phyloP scores from a whole-genome alignment of 2,888 invertebrate species.

The Drosophila aldrichi region DNA sequence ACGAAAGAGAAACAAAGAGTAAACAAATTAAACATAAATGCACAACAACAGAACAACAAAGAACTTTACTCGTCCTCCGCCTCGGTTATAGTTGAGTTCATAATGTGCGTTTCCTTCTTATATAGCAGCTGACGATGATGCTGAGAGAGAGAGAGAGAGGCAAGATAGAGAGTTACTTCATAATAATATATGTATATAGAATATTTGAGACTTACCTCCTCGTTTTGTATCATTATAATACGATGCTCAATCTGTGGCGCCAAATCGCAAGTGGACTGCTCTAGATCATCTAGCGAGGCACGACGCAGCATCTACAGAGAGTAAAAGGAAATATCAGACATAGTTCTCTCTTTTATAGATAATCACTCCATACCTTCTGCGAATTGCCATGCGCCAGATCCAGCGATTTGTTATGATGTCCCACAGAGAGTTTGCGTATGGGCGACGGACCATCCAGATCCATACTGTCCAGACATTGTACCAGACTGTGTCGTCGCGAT shows the following conservation, averaged over 20 bases:
- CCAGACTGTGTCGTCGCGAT: slow-evolving; percentile 91
- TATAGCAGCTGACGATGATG: slow-evolving; percentile 83
- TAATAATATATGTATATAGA: not conserved
- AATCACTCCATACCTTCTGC: slow-evolving; percentile 74
- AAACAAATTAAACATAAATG: slow-evolving; percentile 59
- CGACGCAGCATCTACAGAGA: slow-evolving; percentile 88
- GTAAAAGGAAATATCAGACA: not conserved
- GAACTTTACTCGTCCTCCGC: slow-evolving; percentile 87
- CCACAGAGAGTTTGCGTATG: slow-evolving; percentile 86
- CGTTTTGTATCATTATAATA: slow-evolving; percentile 90
- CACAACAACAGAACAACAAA: slow-evolving; percentile 30
- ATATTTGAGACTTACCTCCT: slow-evolving; percentile 87
- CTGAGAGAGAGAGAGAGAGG: slow-evolving; percentile 43
- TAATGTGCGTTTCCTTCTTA: slow-evolving; percentile 86
- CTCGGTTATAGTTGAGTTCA: slow-evolving; percentile 90
- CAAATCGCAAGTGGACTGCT: slow-evolving; percentile 92
- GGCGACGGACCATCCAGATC: slow-evolving; percentile 91
- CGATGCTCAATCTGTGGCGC: slow-evolving; percentile 93
- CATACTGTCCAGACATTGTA: slow-evolving; percentile 90
- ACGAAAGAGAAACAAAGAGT: slow-evolving; percentile 19
- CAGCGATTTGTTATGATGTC: slow-evolving; percentile 83
- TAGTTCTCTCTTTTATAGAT: not conserved
- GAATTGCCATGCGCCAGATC: slow-evolving; percentile 82
- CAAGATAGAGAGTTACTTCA: not conserved
- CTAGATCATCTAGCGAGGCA: slow-evolving; percentile 92